Evolutionary conservation across 2,113 vertebrate species (phyloP), one percentile per base, ranked within the genome.

Genomic region (Struthidea cinerea): DNA sequence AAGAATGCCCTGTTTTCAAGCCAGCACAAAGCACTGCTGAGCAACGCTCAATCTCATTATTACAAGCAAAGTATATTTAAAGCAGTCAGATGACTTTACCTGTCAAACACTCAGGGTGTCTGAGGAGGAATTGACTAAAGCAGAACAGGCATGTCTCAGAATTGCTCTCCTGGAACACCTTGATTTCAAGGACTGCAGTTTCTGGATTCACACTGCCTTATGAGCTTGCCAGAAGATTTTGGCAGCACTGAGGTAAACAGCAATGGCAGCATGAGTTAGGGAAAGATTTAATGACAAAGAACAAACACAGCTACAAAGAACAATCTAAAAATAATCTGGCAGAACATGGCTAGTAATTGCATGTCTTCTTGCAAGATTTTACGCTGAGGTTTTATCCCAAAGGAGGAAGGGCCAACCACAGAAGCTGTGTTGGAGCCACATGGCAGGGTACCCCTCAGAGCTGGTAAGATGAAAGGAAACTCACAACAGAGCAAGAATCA

Each of bases 171-270:
- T 77, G 53, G 63, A 88, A 84, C 15, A 47, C 63, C 61, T 83
- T 85, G 56, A 61, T 52, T 90, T 83, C 83, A 76, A 76, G 67
- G 60, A 56, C 39, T 73, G 57, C 59, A 88, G 57, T 77, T 95
- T 64, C 67, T 90, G 71, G 67, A 89, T 69, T 73, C 80, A 65
- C 41, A 35, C 52, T 60, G 44, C 23, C 19, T 30, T n/a, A 61
- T 16, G 7, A 46, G 63, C 0, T 0, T 65, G 87, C 91, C 93
- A 95, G 74, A 95, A 84, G 52, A 49, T 46, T 80, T 70, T 77
- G 76, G 93, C 89, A 94, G 89, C 46, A 32, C 73, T 23, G 55
- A 89, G n/a, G 28, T 86, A 95, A 96, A 94, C 67, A 89, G 50
- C 68, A 88, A 86, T 11, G 46, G 86, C 71, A 90, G 59, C 22